Base-by-base conservation (phyloP, 2,797 vertebrate genomes). In the Syngnathus acus region DNA sequence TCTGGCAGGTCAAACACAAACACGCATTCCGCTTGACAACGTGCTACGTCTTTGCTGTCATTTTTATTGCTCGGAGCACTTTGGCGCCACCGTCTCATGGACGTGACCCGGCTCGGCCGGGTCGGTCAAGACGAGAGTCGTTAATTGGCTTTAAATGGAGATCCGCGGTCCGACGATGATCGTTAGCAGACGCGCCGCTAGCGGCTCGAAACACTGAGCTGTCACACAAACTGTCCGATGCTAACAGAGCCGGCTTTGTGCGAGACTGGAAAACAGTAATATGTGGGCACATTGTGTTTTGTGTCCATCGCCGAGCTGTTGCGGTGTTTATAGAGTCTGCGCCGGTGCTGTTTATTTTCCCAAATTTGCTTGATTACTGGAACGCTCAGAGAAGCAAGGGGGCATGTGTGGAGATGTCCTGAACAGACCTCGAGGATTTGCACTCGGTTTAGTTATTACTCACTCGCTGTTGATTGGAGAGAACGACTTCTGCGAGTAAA, bases 311-410 rank as follows among this genome's bases (percentile, higher is more conserved):
- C 60, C 60, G n/a, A 47, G 42, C 21, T 62, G 60, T 62, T 62
- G 42, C 42, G 13, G 39, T 62, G 60, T 62, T 62, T 62, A 62
- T 47, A 42, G 21, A 62, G 60, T 43, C 60, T 26, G 42, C 9
- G 21, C 42, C 7, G 19, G 40, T 45, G 60, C 21, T 47, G 42
- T 62, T 62, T 62, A 62, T 62, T 62, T 62, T 45, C 60, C 42
- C 42, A 62, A 62, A 62, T 62, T 47, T 47, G 42, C 60, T 45
- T 62, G 60, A 62, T 62, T 62, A 62, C 60, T 62, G 60, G 60
- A 62, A 62, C 14, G 21, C 39, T 13, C 13, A 4, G 37, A 45
- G 42, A 62, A 47, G 21, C 45, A 62, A 47, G 42, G 42, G 42
- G 42, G 42, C 14, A 62, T 62, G 47, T 39, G 69, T 43, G 60